These are phyloP conservation scores for Dryobotodes eremita DNA, from an alignment of 2,888 invertebrate species.

Conservation along the genomic window DNA sequence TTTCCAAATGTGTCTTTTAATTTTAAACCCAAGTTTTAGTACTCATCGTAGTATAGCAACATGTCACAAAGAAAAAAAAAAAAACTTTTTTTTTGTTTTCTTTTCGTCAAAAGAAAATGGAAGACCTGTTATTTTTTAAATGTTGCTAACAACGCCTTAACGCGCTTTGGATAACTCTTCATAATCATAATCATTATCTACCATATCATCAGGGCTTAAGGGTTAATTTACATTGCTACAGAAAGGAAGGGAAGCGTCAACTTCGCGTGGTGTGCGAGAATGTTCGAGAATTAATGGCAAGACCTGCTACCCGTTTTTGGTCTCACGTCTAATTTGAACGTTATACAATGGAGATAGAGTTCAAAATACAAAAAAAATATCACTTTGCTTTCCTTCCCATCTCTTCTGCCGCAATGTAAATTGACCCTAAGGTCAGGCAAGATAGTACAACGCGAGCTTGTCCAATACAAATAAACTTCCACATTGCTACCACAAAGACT, in stretches of 20 bases:
- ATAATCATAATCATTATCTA: neutral
- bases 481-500: neutral
- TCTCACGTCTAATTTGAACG: neutral
- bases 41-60: constrained; percentile 45
- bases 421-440: neutral
- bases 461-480: neutral
- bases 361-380: neutral
- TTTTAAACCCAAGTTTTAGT: constrained; percentile 28
- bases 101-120: constrained; percentile 29
- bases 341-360: neutral
- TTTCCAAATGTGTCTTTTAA: constrained; percentile 21
- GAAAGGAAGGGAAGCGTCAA: neutral
- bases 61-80: constrained; percentile 32
- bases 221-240: neutral
- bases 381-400: neutral
- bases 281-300: too few relatives aligned
- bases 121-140: constrained; percentile 28
- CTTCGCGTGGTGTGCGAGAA: neutral
- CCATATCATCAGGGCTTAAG: neutral
- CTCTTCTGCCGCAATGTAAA: neutral
- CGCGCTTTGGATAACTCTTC: neutral
- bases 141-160: neutral
- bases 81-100: too few relatives aligned
- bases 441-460: neutral
- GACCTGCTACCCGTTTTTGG: neutral